A percentile compares a stretch with the other conserved stretches of the same genome.
These are phyloP conservation scores for Excalfactoria chinensis DNA, from an alignment of 2,113 vertebrate species.

Conservation along the genomic window DNA sequence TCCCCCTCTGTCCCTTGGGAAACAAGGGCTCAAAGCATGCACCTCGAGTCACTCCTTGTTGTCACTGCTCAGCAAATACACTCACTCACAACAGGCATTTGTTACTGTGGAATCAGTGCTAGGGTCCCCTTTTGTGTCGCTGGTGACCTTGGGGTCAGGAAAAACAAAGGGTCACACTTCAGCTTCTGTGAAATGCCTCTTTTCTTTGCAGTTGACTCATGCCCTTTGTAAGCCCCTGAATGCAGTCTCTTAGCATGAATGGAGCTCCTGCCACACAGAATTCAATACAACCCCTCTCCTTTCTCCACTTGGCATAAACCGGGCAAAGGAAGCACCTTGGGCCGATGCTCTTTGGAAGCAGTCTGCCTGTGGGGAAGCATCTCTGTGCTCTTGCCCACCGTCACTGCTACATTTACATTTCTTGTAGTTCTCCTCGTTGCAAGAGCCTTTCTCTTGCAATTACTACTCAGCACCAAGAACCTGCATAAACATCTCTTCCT, in stretches of 20 bases:
- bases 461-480: not conserved
- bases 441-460: not conserved
- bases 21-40: slow-evolving; percentile 14
- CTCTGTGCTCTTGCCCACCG: not conserved
- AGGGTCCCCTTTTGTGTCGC: slow-evolving; percentile 27
- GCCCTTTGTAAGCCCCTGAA: slow-evolving; percentile 47
- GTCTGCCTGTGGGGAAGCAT: not conserved
- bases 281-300: not conserved
- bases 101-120: slow-evolving; percentile 1
- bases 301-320: not conserved
- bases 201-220: slow-evolving; percentile 54
- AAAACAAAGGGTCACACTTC: slow-evolving; percentile 69
- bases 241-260: slow-evolving; percentile 7
- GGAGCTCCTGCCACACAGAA: slow-evolving; percentile 9
- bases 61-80: slow-evolving; percentile 40
- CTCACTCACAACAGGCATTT: slow-evolving; percentile 42
- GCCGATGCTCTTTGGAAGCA: not conserved
- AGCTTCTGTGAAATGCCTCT: slow-evolving; percentile 49
- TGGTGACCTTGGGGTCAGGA: slow-evolving; percentile 38
- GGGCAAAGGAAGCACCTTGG: not conserved
- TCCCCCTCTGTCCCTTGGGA: not conserved
- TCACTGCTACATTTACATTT: not conserved
- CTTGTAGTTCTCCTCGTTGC: not conserved
- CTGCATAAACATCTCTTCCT: not conserved
- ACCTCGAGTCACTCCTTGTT: slow-evolving; percentile 36